Evolutionary conservation across 1,140 invertebrate genomes (phyloP), one percentile per base, ranked within the genome.

Genomic region (Drosophila kepulauana): DNA sequence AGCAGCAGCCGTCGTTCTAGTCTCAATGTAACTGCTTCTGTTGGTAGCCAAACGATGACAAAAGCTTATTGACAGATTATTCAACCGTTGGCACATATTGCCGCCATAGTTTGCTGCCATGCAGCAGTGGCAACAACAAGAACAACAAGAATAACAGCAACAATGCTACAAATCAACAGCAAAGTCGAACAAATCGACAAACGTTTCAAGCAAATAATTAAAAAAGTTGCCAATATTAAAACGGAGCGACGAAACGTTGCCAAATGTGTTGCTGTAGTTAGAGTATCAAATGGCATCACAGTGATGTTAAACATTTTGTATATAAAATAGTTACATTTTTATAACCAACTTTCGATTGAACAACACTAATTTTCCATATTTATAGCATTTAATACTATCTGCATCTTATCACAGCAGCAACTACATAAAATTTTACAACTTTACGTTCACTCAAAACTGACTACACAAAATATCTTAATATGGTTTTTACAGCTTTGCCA

Each of bases 171-270:
- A 86, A 87, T 87, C 82, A 87, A 91, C 70, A 49, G 54, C 75
- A 81, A 57, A 73, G 62, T 52, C 64, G 67, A 78, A 88, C 81
- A 88, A 88, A 88, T 88, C 81, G 78, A 78, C 85, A 78, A 89
- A 52, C 80, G 70, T 78, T 89, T 72, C 74, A 70, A 91, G 87
- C 79, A 91, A 91, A 91, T 91, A 91, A 91, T 91, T 91, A 91
- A 91, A 91, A 91, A 91, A 91, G 87, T 91, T 91, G 71, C 72
- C 84, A 91, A 87, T 91, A 91, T 82, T 87, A 91, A 91, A 90
- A 90, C 69, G 49, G 67, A 72, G 49, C 75, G 68, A 68, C 3
- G 54, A 48, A 58, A 54, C 59, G 72, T 52, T 66, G 71, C 76
- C 63, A 64, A 70, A 70, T 70, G 48, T 20, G 6, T 16, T 0